Conservation (phyloP, 2,113 vertebrate genomes). For the Ictidomys tridecemlineatus region DNA sequence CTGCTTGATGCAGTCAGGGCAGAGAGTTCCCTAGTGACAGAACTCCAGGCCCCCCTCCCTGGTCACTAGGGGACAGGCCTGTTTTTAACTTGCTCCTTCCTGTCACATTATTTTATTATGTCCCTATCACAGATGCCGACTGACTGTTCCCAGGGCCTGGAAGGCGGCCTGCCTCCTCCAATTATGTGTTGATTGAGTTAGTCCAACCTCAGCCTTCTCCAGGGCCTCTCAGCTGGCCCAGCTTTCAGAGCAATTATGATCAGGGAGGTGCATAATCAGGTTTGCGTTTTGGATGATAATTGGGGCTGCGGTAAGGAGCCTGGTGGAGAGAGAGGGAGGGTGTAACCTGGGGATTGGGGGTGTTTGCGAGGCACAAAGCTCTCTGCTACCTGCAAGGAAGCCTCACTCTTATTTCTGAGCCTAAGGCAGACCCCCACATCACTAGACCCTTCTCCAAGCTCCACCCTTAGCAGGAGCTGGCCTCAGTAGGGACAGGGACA, state of each 20-base stretch:
- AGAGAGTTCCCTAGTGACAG: neutral
- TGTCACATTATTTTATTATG: constrained; percentile 21
- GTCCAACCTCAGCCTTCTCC: neutral
- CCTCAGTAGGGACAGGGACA: neutral
- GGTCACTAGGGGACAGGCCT: neutral
- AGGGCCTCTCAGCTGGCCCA: neutral
- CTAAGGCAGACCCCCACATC: neutral
- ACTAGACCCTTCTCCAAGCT: neutral
- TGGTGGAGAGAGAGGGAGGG: neutral
- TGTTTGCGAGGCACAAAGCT: neutral
- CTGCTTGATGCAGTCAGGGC: neutral
- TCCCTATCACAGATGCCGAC: neutral
- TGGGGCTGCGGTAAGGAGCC: neutral
- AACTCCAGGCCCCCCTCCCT: neutral
- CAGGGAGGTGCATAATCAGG: neutral
- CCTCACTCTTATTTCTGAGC: neutral
- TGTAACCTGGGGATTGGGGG: neutral
- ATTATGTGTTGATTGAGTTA: constrained; percentile 35
- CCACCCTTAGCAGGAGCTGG: neutral
- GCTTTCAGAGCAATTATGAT: neutral
- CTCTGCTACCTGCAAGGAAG: neutral
- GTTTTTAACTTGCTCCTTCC: neutral
- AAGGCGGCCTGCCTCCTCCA: neutral
- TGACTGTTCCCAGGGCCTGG: neutral
- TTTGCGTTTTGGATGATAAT: neutral